Percentiles rank a stretch among this genome's conserved stretches.
These are phyloP conservation scores for Drosophila yooni DNA, from an alignment of 2,888 invertebrate genomes.

Conservation along the genomic window DNA sequence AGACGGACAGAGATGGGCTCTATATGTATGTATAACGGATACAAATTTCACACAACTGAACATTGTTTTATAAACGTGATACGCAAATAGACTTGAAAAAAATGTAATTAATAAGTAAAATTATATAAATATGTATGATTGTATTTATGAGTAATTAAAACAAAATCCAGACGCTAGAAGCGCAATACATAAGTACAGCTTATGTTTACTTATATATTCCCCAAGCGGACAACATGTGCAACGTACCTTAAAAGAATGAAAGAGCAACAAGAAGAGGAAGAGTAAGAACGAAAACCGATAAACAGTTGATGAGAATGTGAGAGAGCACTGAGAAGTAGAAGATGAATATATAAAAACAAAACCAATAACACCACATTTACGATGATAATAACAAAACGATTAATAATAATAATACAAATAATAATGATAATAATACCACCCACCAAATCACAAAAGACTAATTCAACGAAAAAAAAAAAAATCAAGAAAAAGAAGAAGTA, in stretches of 20 bases:
- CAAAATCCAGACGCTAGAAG: slow-evolving; percentile 70
- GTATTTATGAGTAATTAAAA: slow-evolving; percentile 75
- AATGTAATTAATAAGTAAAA: slow-evolving; percentile 79
- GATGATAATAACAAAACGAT: slow-evolving; percentile 29
- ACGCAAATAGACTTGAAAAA: slow-evolving; percentile 81
- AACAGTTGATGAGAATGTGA: slow-evolving; percentile 37
- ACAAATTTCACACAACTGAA: slow-evolving; percentile 74
- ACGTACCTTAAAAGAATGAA: slow-evolving; percentile 68
- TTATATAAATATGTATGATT: slow-evolving; percentile 67
- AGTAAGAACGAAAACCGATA: slow-evolving; percentile 5
- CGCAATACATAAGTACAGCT: slow-evolving; percentile 76
- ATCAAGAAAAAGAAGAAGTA: slow-evolving; percentile 21
- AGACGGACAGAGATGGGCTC: slow-evolving; percentile 30
- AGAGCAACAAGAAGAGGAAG: slow-evolving; percentile 3
- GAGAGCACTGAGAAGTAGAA: slow-evolving; percentile 6
- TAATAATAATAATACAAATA: slow-evolving; percentile 32
- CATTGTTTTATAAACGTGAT: slow-evolving; percentile 80
- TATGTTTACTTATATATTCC: slow-evolving; percentile 74
- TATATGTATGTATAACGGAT: slow-evolving; percentile 69
- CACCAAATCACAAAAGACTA: slow-evolving; percentile 79
- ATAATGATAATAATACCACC: slow-evolving; percentile 68
- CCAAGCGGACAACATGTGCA: slow-evolving; percentile 77
- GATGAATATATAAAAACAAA: slow-evolving; percentile 16
- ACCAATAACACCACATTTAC: slow-evolving; percentile 7
- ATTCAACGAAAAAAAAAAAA: slow-evolving; percentile 58